Base-by-base conservation (phyloP, 2,888 invertebrate species). In the Lycophotia porphyrea region DNA sequence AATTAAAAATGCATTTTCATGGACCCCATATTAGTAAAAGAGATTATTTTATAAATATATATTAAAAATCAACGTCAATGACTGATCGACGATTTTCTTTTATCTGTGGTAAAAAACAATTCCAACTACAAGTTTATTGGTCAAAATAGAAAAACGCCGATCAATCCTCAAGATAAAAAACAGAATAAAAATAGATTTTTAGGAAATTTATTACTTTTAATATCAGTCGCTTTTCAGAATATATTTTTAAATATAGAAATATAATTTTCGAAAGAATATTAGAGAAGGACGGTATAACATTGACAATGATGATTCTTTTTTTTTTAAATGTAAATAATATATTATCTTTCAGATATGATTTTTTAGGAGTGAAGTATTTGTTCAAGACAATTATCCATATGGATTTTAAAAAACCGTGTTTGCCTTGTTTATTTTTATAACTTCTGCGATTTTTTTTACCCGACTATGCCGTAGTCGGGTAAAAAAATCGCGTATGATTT, bases 1-100 rank as follows among this genome's bases (percentile, higher is more conserved):
- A 71, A 77, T 24, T 64, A 11, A 71, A 89, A 88, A 89, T 90
- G 90, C 90, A 81, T 77, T 81, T 78, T 67, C 15, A 68, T 90
- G 90, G 90, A 90, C 90, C 89, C 89, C 75, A 70, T 65, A 27
- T 74, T 49, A 49, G 21, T 61, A 47, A 8, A 27, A 15, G 21
- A 76, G 13, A n/a, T n/a, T 49, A 55, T 64, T 47, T 63, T n/a
- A 68, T 36, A 74, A 65, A 34, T 61, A 74, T 68, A 60, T 67
- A 44, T 68, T 47, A 27, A 55, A 52, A 31, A 36, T 44, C 2
- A 15, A 47, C 13, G 18, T 44, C 13, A 34, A 36, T 24, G 36
- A 61, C 5, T 61, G 36, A 69, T 55, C 60, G 66, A 70, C 27
- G 2, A 2, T 58, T 76, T 61, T 80, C n/a, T n/a, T n/a, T n/a